A percentile compares a stretch with the other conserved stretches of the same genome.
These are phyloP conservation scores for Nanorana parkeri DNA, from an alignment of 2,113 vertebrate genomes.

Conservation along the genomic window DNA sequence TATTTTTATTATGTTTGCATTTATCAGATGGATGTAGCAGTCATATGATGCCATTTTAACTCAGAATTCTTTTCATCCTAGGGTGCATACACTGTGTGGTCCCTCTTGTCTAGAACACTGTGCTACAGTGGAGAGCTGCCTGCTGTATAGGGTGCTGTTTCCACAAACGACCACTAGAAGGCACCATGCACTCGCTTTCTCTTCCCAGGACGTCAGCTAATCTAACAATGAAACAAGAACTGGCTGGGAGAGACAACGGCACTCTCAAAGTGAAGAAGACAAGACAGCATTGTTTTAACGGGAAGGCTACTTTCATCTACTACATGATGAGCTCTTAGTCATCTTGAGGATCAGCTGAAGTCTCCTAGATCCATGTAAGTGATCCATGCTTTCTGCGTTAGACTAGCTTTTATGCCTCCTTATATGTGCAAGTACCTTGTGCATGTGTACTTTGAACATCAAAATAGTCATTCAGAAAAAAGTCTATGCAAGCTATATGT, in stretches of 20 bases:
- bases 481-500: background rate
- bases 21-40: no score
- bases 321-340: slow-evolving; percentile 19
- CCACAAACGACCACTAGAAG: slow-evolving; percentile 10
- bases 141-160: background rate
- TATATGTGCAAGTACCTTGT: background rate
- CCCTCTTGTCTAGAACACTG: no score
- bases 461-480: no score
- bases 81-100: no score
- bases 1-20: no score
- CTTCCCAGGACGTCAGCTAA: slow-evolving; percentile 32
- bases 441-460: background rate
- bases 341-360: slow-evolving; percentile 43
- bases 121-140: no score
- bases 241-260: slow-evolving; percentile 26
- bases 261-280: slow-evolving; percentile 46
- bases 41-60: no score
- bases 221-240: slow-evolving; percentile 37
- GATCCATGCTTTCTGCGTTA: background rate
- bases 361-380: slow-evolving; percentile 47
- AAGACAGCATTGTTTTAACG: slow-evolving; percentile 46
- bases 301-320: slow-evolving; percentile 46
- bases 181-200: slow-evolving; percentile 8
- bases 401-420: background rate
- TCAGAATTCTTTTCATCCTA: no score